Conservation (phyloP, 2,113 vertebrate genomes). For the Cheilinus undulatus region DNA sequence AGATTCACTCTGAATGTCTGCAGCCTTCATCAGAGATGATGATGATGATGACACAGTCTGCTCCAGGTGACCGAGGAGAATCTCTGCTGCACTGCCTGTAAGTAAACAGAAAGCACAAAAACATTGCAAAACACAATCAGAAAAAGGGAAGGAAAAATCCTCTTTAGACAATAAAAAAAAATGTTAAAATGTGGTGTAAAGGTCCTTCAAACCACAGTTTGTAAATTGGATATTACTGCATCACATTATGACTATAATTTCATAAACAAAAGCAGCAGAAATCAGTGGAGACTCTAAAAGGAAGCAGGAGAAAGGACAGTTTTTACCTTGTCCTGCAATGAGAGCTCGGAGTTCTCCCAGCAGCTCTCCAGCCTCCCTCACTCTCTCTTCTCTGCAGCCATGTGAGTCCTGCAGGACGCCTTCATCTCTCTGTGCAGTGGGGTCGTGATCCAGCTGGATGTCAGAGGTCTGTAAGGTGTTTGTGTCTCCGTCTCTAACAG, state of each 20-base stretch:
- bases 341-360: conserved; percentile 88
- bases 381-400: conserved; percentile 59
- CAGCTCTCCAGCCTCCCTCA: conserved; percentile 84
- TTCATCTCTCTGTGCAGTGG: not conserved
- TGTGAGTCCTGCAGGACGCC: not conserved
- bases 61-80: conserved; percentile 86
- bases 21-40: conserved; percentile 75
- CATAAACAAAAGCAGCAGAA: not conserved
- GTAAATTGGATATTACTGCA: no score
- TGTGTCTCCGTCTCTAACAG: conserved; percentile 74
- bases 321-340: conserved; percentile 86
- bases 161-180: no score
- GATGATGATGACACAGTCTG: conserved; percentile 63
- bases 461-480: not conserved
- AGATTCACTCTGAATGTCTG: conserved; percentile 82
- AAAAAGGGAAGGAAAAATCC: not conserved
- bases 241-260: no score
- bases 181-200: no score
- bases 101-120: conserved; percentile 13
- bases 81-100: conserved; percentile 85
- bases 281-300: no score
- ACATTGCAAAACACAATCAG: not conserved
- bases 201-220: no score
- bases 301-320: no score
- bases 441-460: not conserved